Base-by-base conservation (phyloP, 2,797 vertebrate species). In the Trachurus trachurus region DNA sequence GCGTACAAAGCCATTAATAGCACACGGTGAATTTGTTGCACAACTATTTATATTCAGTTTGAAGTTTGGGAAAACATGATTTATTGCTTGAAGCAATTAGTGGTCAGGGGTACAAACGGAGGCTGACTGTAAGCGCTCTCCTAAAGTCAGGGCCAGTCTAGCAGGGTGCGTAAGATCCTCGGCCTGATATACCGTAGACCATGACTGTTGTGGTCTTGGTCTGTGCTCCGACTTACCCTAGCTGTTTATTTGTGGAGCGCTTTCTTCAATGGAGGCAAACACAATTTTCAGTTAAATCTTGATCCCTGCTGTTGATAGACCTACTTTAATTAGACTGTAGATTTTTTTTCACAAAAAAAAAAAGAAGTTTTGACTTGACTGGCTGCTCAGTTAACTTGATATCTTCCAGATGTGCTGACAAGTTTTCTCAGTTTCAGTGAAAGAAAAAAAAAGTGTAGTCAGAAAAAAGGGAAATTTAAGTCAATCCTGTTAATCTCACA, bases 381-480 rank as follows among this genome's bases (percentile, higher is more conserved):
- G 79, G 87, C 89, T 45, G 78, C 83, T 91, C 64, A 31, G 88
- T 89, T 86, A 74, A 86, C 82, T 88, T 91, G 89, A 94, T 94
- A 89, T 76, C 74, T 92, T 93, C 93, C 94, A 95, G 92, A 95
- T 94, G 95, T 94, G 86, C 90, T 81, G 89, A 89, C 88, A 86
- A 83, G 84, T 88, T 92, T 91, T 87, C 81, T 86, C 76, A 86
- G 87, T 88, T 90, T 87, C 71, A 78, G 52, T 52, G 56, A 78
- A 72, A 44, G 45, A 47, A 40, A 59, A 67, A 65, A 63, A 74
- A 74, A 63, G 53, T 10, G 26, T 31, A 22, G 69, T 78, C 59
- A 26, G n/a, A 40, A 52, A 69, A 70, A 68, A 78, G 50, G 57
- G 56, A 71, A 67, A 78, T 88, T 82, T 57, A 56, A 82, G 63